phyloP scores from a whole-genome alignment of 2,888 invertebrate species.

The Nomada hirtipes region DNA sequence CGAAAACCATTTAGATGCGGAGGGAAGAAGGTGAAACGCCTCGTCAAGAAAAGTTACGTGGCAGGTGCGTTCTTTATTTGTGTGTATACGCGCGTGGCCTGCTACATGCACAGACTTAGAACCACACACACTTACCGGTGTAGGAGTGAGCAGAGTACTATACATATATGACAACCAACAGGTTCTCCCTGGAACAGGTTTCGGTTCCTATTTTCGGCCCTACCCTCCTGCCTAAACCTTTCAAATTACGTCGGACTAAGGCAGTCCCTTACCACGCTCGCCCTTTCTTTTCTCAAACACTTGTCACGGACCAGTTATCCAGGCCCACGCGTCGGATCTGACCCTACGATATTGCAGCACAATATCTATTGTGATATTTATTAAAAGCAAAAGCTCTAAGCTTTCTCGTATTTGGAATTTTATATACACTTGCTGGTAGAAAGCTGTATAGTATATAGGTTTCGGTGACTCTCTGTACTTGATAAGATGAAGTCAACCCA shows the following conservation, averaged over 20 bases:
- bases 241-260: constrained; percentile 61
- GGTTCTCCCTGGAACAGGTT: constrained; percentile 69
- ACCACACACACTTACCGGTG: neutral
- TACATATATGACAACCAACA: constrained; percentile 63
- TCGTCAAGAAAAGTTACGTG: constrained; percentile 69
- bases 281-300: constrained; percentile 40
- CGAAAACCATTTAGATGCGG: constrained; percentile 56
- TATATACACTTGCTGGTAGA: neutral
- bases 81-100: constrained; percentile 13
- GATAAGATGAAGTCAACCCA: neutral
- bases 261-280: constrained; percentile 24
- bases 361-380: too few species aligned
- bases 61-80: constrained; percentile 67
- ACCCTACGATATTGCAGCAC: too few species aligned
- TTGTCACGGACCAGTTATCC: constrained; percentile 11
- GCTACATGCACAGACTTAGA: neutral
- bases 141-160: constrained; percentile 22
- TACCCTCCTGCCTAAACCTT: constrained; percentile 51
- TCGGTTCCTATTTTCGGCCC: constrained; percentile 68
- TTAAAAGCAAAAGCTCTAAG: too few species aligned
- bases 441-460: neutral
- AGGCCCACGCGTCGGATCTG: constrained; percentile 11
- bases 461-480: too few species aligned
- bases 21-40: constrained; percentile 65
- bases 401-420: too few species aligned